Conservation (phyloP, 2,888 invertebrate species). For the Dicranocentrus wangi region DNA sequence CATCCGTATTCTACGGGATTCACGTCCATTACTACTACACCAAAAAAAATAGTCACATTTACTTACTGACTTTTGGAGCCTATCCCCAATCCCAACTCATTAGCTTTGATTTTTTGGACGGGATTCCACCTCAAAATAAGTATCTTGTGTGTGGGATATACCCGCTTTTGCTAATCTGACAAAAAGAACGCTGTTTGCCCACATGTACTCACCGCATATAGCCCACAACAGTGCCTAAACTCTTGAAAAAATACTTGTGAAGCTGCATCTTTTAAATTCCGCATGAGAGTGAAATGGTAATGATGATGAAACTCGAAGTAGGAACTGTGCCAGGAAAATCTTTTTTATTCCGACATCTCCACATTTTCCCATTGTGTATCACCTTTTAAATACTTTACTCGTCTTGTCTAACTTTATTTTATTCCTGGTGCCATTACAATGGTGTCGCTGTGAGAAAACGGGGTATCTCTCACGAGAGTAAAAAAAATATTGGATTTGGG, state of each 20-base stretch:
- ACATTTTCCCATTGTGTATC: background rate
- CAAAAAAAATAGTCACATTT: constrained; percentile 32
- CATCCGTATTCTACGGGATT: background rate
- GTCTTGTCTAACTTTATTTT: background rate
- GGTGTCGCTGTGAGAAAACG: background rate
- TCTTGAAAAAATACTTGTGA: no score
- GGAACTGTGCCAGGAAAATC: constrained; percentile 27
- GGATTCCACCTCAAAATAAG: constrained; percentile 18
- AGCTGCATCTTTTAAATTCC: background rate
- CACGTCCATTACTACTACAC: background rate
- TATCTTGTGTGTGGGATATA: background rate
- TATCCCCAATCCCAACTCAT: constrained; percentile 22
- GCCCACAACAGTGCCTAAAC: no score
- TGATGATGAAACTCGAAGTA: constrained; percentile 28
- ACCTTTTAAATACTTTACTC: constrained; percentile 18
- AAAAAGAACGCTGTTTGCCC: no score
- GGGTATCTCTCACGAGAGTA: no score
- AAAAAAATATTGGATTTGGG: background rate
- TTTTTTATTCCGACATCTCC: background rate
- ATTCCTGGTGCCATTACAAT: background rate
- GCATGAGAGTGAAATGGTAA: constrained; percentile 27
- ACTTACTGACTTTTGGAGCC: background rate
- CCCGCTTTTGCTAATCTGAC: background rate
- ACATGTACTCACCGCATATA: no score
- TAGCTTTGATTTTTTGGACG: constrained; percentile 31